Percentiles rank a stretch among this genome's conserved stretches.
These are phyloP conservation scores for Lomographa bimaculata DNA, from an alignment of 2,888 invertebrate genomes.

Conservation along the genomic window DNA sequence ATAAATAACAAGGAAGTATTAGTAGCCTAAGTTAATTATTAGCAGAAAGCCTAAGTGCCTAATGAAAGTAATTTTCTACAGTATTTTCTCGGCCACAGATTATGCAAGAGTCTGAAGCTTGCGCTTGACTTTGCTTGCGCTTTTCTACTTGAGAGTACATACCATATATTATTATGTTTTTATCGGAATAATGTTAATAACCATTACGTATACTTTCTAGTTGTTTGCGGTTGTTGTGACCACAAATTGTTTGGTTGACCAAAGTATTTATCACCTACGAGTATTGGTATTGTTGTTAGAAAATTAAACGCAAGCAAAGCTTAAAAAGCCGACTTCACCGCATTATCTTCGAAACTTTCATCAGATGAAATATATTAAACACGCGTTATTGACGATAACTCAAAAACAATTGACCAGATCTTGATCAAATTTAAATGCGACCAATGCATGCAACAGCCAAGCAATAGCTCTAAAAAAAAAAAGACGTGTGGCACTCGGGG, in stretches of 20 bases:
- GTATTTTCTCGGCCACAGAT: constrained; percentile 6
- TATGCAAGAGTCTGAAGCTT: neutral
- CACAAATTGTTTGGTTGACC: constrained; percentile 8
- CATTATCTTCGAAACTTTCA: too few species aligned
- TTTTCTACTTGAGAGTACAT: constrained; percentile 9
- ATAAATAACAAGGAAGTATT: constrained; percentile 1
- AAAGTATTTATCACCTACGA: too few species aligned
- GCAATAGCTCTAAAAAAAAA: too few species aligned
- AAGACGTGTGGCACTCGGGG: too few species aligned
- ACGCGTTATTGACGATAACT: too few species aligned
- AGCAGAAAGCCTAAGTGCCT: constrained; percentile 18
- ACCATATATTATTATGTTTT: neutral
- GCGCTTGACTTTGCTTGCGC: neutral
- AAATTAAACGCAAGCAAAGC: too few species aligned
- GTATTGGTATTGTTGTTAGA: too few species aligned
- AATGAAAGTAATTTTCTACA: constrained; percentile 21
- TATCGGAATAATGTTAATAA: constrained; percentile 6
- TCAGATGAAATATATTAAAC: too few species aligned
- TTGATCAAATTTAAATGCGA: too few species aligned
- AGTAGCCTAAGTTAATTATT: constrained; percentile 12
- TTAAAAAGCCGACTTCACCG: too few species aligned
- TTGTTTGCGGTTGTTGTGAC: constrained; percentile 6
- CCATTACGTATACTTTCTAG: constrained; percentile 11
- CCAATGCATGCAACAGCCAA: too few species aligned
- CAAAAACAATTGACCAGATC: too few species aligned